Evolutionary conservation across 2,888 invertebrate species (phyloP).

Genomic region (Silvanus unidentatus): DNA sequence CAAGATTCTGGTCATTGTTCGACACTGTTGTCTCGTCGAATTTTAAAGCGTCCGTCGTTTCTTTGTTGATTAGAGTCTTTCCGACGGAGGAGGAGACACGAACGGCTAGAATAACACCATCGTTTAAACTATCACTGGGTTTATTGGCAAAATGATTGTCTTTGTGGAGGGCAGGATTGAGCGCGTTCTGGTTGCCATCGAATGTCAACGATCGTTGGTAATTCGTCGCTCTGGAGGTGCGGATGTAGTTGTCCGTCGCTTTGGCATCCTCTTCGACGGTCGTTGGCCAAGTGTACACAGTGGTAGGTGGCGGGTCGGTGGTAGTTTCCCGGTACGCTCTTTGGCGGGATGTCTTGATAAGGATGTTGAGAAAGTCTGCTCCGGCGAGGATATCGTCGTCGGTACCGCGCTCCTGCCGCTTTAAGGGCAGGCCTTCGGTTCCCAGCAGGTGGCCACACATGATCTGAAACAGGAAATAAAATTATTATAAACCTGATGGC

Average conservation of each 20-base stretch:
- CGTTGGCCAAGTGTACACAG: constrained; percentile 10
- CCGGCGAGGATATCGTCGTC: constrained; percentile 47
- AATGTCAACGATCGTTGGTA: not conserved
- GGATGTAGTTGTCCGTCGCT: constrained; percentile 14
- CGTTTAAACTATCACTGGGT: constrained; percentile 21
- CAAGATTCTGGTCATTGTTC: constrained; percentile 21
- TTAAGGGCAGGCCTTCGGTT: constrained; percentile 42
- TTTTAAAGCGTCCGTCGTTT: constrained; percentile 14
- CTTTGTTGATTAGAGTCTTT: constrained; percentile 29
- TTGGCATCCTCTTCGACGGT: constrained; percentile 16
- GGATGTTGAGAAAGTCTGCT: constrained; percentile 47
- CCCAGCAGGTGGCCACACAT: constrained; percentile 35
- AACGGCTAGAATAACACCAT: constrained; percentile 49
- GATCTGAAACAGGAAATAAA: constrained; percentile 33
- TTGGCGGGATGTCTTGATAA: constrained; percentile 37
- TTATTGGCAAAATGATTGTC: not conserved
- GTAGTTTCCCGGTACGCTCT: constrained; percentile 19
- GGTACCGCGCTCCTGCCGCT: constrained; percentile 36
- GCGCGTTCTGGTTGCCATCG: too few species aligned
- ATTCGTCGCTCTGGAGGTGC: constrained; percentile 21
- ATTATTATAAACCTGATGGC: not conserved
- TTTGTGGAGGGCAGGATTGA: not conserved
- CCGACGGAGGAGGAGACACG: constrained; percentile 49
- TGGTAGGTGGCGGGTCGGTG: constrained; percentile 11
- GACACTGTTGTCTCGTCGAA: constrained; percentile 16